phyloP scores from a whole-genome alignment of 2,888 invertebrate species.

The Drosophila picticornis region DNA sequence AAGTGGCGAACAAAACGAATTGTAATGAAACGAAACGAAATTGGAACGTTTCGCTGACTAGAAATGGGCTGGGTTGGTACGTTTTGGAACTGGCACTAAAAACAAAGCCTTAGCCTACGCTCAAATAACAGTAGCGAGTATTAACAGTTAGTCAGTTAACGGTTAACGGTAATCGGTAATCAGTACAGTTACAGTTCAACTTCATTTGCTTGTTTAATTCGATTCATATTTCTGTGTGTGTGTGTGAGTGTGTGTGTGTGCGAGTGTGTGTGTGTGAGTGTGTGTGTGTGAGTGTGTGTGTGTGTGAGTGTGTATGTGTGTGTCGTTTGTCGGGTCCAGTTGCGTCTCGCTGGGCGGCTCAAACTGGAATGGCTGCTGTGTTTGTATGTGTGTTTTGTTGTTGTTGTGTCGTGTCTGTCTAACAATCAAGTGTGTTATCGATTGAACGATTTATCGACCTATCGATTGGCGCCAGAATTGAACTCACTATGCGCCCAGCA shows the following conservation, averaged over 20 bases:
- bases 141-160: conserved; percentile 42
- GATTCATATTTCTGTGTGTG: conserved; percentile 20
- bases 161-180: conserved; percentile 67
- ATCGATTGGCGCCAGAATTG: conserved; percentile 13
- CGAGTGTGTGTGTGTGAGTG: conserved; percentile 9
- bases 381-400: conserved; percentile 31
- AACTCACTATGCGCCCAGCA: conserved; percentile 86
- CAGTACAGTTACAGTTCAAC: conserved; percentile 67
- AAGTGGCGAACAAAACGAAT: conserved; percentile 17
- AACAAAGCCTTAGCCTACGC: conserved; percentile 45
- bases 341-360: conserved; percentile 65
- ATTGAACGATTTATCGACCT: conserved; percentile 30
- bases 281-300: conserved; percentile 22
- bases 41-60: conserved; percentile 51
- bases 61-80: conserved; percentile 31
- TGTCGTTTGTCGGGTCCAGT: conserved; percentile 62
- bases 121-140: conserved; percentile 46
- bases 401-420: conserved; percentile 17
- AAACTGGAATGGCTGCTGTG: conserved; percentile 57
- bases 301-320: conserved; percentile 29
- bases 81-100: conserved; percentile 14
- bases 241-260: not conserved
- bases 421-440: conserved; percentile 33
- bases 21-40: conserved; percentile 37
- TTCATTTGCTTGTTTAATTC: conserved; percentile 20